A percentile compares a stretch with the other conserved stretches of the same genome.
These are phyloP conservation scores for Bergia sp. DNA, from an alignment of 92 coral and sea anemone genomes.

Conservation along the genomic window DNA sequence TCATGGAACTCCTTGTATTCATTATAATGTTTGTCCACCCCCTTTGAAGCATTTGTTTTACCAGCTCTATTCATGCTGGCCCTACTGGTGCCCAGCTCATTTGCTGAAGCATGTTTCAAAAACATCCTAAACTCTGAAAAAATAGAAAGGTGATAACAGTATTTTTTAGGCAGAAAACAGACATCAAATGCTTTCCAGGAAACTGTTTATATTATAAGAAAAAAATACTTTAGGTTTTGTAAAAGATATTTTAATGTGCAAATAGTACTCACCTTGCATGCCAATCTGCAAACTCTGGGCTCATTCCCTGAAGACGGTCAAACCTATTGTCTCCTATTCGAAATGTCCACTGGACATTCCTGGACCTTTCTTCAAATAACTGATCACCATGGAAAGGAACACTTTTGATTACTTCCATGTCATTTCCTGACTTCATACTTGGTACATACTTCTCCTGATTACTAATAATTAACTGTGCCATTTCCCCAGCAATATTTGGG, in stretches of 20 bases:
- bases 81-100: slow-evolving; percentile 29
- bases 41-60: slow-evolving; percentile 48
- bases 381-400: slow-evolving; percentile 70
- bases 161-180: background rate
- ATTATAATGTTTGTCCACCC: slow-evolving; percentile 31
- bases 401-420: background rate
- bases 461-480: slow-evolving; percentile 36
- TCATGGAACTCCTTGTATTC: slow-evolving; percentile 45
- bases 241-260: no score
- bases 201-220: no score
- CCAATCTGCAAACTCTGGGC: slow-evolving; percentile 74
- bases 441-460: slow-evolving; percentile 54
- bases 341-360: slow-evolving; percentile 64
- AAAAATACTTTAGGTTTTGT: no score
- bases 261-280: slow-evolving; percentile 60
- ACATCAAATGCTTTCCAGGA: background rate
- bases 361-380: slow-evolving; percentile 62
- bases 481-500: slow-evolving; percentile 46
- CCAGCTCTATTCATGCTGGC: slow-evolving; percentile 46
- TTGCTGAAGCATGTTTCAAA: slow-evolving; percentile 32
- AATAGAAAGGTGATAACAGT: background rate
- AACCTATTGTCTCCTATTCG: slow-evolving; percentile 43
- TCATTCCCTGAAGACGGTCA: slow-evolving; percentile 52
- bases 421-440: background rate
- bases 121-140: slow-evolving; percentile 23